Conservation (phyloP, 2,888 invertebrate genomes). For the Augiades crinisus region DNA sequence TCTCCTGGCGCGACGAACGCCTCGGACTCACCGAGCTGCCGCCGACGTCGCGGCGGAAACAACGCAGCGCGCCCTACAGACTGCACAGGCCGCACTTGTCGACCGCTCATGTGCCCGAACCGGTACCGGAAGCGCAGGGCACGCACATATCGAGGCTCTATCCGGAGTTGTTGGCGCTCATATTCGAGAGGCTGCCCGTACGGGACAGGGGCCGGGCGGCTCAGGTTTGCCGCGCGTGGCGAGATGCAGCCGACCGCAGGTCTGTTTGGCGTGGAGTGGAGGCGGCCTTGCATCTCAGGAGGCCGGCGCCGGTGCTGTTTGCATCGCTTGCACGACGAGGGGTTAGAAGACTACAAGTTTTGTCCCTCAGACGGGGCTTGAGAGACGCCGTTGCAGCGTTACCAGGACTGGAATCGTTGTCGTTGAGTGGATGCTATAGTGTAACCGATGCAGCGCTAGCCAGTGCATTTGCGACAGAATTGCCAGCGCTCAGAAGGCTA, state of each 20-base stretch:
- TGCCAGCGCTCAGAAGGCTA: slow-evolving; percentile 88
- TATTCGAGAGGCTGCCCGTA: slow-evolving; percentile 94
- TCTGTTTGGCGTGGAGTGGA: slow-evolving; percentile 97
- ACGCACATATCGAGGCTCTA: slow-evolving; percentile 94
- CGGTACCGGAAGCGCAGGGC: slow-evolving; percentile 75
- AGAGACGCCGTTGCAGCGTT: slow-evolving; percentile 93
- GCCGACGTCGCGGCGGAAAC: slow-evolving; percentile 73
- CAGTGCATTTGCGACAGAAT: slow-evolving; percentile 89
- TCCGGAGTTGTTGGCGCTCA: slow-evolving; percentile 95
- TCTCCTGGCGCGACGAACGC: slow-evolving; percentile 73
- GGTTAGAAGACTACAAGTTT: slow-evolving; percentile 93
- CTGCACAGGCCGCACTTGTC: slow-evolving; percentile 85
- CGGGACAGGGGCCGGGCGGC: slow-evolving; percentile 94
- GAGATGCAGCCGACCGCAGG: slow-evolving; percentile 95
- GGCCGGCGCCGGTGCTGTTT: slow-evolving; percentile 92
- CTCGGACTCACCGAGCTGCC: slow-evolving; percentile 71
- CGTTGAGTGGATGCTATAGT: slow-evolving; percentile 96
- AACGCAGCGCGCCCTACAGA: slow-evolving; percentile 83
- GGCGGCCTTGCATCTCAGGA: slow-evolving; percentile 92
- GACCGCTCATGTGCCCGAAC: slow-evolving; percentile 67
- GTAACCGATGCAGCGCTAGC: slow-evolving; percentile 93
- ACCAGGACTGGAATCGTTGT: slow-evolving; percentile 92
- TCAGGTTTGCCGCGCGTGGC: slow-evolving; percentile 94
- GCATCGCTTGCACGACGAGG: slow-evolving; percentile 93
- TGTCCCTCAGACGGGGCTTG: slow-evolving; percentile 91